phyloP scores from a whole-genome alignment of 2,888 invertebrate genomes.

The Drosophila macrothrix region DNA sequence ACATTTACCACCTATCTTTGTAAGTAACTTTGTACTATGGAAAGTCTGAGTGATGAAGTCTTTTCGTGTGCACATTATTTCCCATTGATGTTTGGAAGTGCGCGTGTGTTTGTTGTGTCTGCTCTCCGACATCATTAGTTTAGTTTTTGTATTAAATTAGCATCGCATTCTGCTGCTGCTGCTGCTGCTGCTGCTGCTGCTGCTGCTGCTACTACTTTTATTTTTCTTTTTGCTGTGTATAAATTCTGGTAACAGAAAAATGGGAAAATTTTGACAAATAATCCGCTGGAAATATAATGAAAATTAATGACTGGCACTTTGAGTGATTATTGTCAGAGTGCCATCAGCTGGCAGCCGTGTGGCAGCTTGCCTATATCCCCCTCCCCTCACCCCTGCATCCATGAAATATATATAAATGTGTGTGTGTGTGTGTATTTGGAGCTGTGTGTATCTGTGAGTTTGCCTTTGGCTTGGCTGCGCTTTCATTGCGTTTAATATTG shows the following conservation, averaged over 20 bases:
- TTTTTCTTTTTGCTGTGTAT: neutral
- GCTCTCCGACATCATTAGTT: constrained; percentile 31
- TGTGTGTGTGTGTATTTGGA: constrained; percentile 2
- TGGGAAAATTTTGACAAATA: constrained; percentile 47
- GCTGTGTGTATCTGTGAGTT: constrained; percentile 15
- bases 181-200: neutral
- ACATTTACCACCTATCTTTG: neutral
- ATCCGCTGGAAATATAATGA: constrained; percentile 51
- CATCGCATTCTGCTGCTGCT: neutral
- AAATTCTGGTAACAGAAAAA: neutral
- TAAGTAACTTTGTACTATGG: neutral
- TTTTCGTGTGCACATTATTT: neutral
- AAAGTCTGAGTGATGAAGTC: neutral
- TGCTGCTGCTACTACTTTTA: neutral
- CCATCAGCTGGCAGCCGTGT: constrained; percentile 11
- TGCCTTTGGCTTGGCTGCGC: constrained; percentile 55
- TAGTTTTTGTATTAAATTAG: constrained; percentile 15
- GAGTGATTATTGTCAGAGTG: constrained; percentile 50
- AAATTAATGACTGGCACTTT: constrained; percentile 61
- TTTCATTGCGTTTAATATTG: constrained; percentile 68
- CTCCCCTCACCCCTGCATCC: neutral
- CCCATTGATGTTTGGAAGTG: neutral
- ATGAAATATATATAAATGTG: constrained; percentile 4
- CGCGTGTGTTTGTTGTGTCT: constrained; percentile 2
- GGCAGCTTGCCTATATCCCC: neutral